These are phyloP conservation scores for Orgyia antiqua DNA, from an alignment of 2,888 invertebrate species.

Conservation along the genomic window DNA sequence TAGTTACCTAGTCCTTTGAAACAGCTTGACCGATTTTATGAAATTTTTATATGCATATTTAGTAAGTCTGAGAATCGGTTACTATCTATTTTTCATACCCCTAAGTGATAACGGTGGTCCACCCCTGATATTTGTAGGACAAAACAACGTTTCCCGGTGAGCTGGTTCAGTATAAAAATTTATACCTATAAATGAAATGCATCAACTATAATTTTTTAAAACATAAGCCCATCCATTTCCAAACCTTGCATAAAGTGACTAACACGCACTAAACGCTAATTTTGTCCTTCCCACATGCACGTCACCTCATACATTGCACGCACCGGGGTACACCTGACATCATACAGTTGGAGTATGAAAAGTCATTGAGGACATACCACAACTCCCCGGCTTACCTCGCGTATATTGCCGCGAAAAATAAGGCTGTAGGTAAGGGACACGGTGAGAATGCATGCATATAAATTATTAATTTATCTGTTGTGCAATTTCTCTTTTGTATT, in stretches of 20 bases:
- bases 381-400: conserved; percentile 96
- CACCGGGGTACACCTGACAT: conserved; percentile 26
- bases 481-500: conserved; percentile 1
- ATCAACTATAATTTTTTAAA: not conserved
- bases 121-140: no score
- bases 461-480: conserved; percentile 5
- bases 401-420: conserved; percentile 95
- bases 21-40: no score
- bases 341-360: conserved; percentile 91
- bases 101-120: no score
- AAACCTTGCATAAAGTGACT: conserved; percentile 44
- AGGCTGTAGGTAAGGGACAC: conserved; percentile 83
- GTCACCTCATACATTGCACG: conserved; percentile 52
- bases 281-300: conserved; percentile 63
- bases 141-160: no score
- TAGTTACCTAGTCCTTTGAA: no score
- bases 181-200: not conserved
- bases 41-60: no score
- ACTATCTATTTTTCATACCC: no score
- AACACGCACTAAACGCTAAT: conserved; percentile 53
- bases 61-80: no score
- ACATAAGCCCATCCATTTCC: conserved; percentile 13
- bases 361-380: conserved; percentile 95
- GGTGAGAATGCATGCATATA: conserved; percentile 22
- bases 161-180: no score